Evolutionary conservation across 2,797 vertebrate species (phyloP).

Genomic region (Anabacerthia variegaticeps): DNA sequence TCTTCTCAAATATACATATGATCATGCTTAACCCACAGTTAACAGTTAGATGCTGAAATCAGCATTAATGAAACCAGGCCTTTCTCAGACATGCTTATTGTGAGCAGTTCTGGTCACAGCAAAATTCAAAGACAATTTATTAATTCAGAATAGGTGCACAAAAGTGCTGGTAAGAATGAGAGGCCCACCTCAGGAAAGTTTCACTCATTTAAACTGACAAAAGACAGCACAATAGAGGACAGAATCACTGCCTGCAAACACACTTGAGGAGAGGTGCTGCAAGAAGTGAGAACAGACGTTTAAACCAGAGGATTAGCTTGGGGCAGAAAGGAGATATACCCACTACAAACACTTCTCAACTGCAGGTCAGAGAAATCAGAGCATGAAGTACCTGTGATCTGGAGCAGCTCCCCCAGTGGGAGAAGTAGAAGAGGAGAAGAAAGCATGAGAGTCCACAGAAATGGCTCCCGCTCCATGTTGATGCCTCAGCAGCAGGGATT

Average conservation of each 20-base stretch:
- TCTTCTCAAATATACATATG: not conserved
- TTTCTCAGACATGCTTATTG: not conserved
- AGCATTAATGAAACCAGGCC: not conserved
- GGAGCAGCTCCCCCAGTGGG: not conserved
- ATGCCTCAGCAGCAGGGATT: not conserved
- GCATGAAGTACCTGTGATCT: not conserved
- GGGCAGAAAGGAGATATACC: not conserved
- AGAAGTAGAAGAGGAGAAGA: not conserved
- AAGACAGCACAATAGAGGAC: not conserved
- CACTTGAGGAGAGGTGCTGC: not conserved
- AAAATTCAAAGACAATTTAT: not conserved
- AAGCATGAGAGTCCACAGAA: not conserved
- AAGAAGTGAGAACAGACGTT: not conserved
- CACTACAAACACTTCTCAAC: accelerated
- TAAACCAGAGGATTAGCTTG: not conserved
- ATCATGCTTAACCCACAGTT: not conserved
- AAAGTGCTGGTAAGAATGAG: not conserved
- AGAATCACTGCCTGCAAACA: not conserved
- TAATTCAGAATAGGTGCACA: not conserved
- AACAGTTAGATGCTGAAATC: not conserved
- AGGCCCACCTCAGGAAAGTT: not conserved
- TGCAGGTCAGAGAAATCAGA: not conserved
- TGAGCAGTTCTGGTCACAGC: not conserved
- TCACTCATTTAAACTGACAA: not conserved
- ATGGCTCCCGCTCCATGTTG: not conserved